phyloP scores from a whole-genome alignment of 2,113 vertebrate genomes.

The Zosterops pallidus region DNA sequence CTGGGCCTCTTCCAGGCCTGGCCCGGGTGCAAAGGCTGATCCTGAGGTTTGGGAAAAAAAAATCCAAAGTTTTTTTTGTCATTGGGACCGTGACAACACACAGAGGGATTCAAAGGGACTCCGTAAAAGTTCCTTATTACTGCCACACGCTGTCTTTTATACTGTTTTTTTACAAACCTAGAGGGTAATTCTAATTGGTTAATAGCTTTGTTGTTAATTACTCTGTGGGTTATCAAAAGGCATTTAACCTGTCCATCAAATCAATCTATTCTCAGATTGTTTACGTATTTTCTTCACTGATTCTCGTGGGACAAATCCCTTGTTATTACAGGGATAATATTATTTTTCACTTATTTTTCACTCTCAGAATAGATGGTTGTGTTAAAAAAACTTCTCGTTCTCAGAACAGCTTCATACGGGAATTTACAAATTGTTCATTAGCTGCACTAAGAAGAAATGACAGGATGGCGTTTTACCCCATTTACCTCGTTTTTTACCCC shows the following conservation, averaged over 20 bases:
- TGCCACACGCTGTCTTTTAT: not conserved
- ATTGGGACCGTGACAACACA: too few species aligned
- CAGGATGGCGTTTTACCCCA: not conserved
- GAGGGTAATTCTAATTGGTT: not conserved
- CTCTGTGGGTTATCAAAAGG: not conserved
- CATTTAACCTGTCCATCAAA: not conserved
- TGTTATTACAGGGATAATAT: too few species aligned
- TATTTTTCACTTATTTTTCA: not conserved
- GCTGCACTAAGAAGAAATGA: not conserved
- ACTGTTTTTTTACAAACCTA: not conserved
- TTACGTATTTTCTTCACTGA: not conserved
- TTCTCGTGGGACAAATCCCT: not conserved
- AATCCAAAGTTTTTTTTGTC: not conserved
- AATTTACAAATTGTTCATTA: not conserved
- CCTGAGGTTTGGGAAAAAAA: not conserved
- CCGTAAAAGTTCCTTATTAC: not conserved
- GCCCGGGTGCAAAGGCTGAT: not conserved
- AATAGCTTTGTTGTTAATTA: not conserved
- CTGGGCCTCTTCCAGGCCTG: not conserved
- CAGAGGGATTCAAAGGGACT: too few species aligned
- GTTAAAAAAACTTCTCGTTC: not conserved
- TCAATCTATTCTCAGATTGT: not conserved
- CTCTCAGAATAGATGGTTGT: not conserved
- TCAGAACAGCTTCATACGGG: not conserved
- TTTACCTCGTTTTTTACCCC: not conserved